These are phyloP conservation scores for Tragelaphus scriptus DNA, from an alignment of 2,113 vertebrate genomes.

Conservation along the genomic window DNA sequence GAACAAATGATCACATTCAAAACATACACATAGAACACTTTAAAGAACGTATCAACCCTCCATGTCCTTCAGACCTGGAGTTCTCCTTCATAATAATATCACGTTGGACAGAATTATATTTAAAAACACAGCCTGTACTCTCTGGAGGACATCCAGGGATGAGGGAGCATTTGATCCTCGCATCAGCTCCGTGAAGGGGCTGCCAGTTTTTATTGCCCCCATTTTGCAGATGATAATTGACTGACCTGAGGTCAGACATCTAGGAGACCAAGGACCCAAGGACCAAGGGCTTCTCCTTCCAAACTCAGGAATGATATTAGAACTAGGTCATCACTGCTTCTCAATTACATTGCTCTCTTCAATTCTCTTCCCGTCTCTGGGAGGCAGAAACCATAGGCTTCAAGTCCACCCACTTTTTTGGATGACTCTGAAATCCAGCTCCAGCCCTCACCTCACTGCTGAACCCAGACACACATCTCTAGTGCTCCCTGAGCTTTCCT, in stretches of 20 bases:
- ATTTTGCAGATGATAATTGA: background rate
- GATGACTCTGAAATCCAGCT: background rate
- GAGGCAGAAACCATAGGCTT: background rate
- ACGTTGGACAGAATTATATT: background rate
- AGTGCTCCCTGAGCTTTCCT: background rate
- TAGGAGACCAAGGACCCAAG: background rate
- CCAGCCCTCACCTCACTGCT: background rate
- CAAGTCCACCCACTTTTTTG: background rate
- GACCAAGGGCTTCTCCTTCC: background rate
- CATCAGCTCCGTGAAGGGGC: background rate
- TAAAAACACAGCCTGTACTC: background rate
- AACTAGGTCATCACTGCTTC: background rate
- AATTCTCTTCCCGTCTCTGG: background rate
- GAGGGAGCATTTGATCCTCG: background rate
- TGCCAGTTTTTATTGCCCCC: background rate
- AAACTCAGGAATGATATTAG: background rate
- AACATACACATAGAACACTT: slow-evolving; percentile 41
- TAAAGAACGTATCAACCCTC: slow-evolving; percentile 33
- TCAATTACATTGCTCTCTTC: background rate
- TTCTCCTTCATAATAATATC: slow-evolving; percentile 39
- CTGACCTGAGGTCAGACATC: background rate
- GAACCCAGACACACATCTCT: background rate
- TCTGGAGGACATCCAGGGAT: background rate
- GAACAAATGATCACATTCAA: slow-evolving; percentile 38
- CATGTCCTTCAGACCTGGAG: slow-evolving; percentile 32